These are phyloP conservation scores for Botia kubotai DNA, from an alignment of 2,797 vertebrate genomes.

Conservation along the genomic window DNA sequence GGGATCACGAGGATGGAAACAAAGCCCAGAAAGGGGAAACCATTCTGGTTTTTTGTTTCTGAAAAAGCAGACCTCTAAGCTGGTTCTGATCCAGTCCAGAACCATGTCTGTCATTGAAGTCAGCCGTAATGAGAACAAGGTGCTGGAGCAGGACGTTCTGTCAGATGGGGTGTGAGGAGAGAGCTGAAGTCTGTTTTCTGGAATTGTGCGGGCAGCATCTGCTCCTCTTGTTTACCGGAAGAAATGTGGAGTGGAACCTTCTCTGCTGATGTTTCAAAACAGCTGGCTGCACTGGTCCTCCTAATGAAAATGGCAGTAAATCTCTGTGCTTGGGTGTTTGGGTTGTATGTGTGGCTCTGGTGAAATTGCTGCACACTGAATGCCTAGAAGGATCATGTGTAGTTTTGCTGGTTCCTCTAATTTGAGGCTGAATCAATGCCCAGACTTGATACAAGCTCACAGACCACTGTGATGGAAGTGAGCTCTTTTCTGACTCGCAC, in stretches of 20 bases:
- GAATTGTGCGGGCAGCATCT: conserved; percentile 41
- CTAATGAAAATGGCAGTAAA: conserved; percentile 6
- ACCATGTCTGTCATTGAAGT: conserved; percentile 27
- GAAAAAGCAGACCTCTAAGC: conserved; percentile 13
- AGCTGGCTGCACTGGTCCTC: conserved; percentile 21
- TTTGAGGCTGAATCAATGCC: conserved; percentile 31
- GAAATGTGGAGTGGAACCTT: conserved; percentile 45
- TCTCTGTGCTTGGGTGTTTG: conserved; percentile 33
- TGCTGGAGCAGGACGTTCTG: background rate
- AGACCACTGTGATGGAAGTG: conserved; percentile 21
- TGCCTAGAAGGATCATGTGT: conserved; percentile 30
- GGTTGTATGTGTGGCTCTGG: conserved; percentile 5
- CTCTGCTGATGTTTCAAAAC: conserved; percentile 40
- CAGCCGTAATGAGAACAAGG: conserved; percentile 12
- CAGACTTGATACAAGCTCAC: conserved; percentile 34
- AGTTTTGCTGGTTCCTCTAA: conserved; percentile 39
- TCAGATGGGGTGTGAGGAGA: conserved; percentile 27
- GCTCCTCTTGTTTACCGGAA: conserved; percentile 48
- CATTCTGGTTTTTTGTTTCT: conserved; percentile 12
- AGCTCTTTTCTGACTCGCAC: conserved; percentile 12
- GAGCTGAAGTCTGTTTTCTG: background rate
- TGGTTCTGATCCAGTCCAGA: conserved; percentile 29
- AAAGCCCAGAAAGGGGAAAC: conserved; percentile 18
- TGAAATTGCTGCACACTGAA: conserved; percentile 1
- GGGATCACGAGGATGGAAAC: conserved; percentile 25